Evolutionary conservation across 2,888 invertebrate species (phyloP).

Genomic region (Isotomurus palustris): DNA sequence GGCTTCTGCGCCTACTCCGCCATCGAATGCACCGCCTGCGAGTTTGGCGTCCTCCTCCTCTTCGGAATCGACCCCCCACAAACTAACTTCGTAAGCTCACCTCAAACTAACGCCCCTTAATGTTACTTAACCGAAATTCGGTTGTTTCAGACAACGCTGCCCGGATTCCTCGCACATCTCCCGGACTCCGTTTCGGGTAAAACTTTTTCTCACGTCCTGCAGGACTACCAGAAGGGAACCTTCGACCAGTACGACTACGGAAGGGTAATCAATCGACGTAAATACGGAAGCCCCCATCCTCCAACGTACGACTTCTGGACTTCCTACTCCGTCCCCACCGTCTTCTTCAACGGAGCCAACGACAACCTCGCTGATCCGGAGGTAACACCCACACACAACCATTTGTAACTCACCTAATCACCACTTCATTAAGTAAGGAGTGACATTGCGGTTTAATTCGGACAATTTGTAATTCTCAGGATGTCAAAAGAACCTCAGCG

Average conservation of each 20-base stretch:
- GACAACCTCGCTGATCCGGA: not conserved
- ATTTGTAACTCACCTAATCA: not conserved
- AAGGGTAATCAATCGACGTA: not conserved
- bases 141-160: not conserved
- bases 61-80: slow-evolving; percentile 3
- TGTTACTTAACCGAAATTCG: slow-evolving; percentile 3
- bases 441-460: not conserved
- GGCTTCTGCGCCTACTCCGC: not conserved
- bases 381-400: not conserved
- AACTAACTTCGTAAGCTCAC: not conserved
- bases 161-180: not conserved
- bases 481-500: not conserved
- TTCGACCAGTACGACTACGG: not conserved
- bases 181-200: not conserved
- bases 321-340: not conserved
- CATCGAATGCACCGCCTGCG: not conserved
- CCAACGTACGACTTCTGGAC: not conserved
- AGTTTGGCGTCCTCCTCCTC: not conserved
- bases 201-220: not conserved
- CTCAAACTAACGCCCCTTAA: too few species aligned
- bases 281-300: not conserved
- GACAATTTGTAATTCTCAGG: not conserved
- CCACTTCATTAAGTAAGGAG: not conserved
- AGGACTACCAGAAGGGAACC: not conserved
- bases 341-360: not conserved